These are phyloP conservation scores for Rhombomys opimus DNA, from an alignment of 2,113 vertebrate genomes.

Conservation along the genomic window DNA sequence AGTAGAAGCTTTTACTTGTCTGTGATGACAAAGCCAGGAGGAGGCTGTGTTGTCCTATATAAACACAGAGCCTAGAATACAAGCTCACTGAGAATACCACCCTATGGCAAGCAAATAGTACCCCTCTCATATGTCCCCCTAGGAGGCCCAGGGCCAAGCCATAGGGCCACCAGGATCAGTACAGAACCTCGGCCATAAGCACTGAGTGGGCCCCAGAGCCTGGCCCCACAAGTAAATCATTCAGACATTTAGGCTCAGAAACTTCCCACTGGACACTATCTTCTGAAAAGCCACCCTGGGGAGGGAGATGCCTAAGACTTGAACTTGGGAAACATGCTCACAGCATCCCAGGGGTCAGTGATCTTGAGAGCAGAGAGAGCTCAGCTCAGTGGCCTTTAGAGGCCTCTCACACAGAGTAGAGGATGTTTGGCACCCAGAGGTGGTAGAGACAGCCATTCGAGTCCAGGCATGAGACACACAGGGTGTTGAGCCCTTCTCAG, in stretches of 20 bases:
- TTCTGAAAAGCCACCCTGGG: not conserved
- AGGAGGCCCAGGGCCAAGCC: not conserved
- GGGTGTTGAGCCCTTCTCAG: accelerated
- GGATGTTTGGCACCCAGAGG: not conserved
- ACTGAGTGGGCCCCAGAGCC: not conserved
- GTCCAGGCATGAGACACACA: too few species aligned
- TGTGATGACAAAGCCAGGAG: not conserved
- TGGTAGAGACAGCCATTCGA: not conserved
- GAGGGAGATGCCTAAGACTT: not conserved
- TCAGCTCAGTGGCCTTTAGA: not conserved
- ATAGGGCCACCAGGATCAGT: accelerated
- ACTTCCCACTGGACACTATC: not conserved
- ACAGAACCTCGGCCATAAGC: accelerated
- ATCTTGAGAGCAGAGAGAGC: not conserved
- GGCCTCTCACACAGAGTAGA: not conserved
- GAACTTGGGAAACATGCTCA: not conserved
- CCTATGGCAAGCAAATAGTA: not conserved
- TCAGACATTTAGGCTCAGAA: not conserved
- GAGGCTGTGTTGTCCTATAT: not conserved
- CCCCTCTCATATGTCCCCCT: not conserved
- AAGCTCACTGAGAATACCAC: not conserved
- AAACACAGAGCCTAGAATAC: not conserved
- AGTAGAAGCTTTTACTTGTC: not conserved
- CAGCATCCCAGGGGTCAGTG: accelerated
- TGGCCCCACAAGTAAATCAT: not conserved